Conservation (phyloP, 2,888 invertebrate species). For the Antitype chi region DNA sequence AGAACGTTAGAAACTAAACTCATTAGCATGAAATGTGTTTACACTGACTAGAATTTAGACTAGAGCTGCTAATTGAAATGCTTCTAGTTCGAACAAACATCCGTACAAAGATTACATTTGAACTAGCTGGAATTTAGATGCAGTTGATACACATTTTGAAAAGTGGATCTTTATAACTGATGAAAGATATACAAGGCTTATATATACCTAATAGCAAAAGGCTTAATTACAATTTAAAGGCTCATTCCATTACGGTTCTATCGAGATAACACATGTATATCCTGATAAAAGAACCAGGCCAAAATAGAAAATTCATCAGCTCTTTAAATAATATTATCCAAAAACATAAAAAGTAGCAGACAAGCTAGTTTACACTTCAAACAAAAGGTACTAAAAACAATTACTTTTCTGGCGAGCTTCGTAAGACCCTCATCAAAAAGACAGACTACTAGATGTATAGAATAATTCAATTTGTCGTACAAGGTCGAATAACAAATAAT, state of each 20-base stretch:
- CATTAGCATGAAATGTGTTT: slow-evolving; percentile 49
- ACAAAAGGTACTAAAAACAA: slow-evolving; percentile 25
- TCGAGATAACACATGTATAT: neutral
- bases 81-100: slow-evolving; percentile 4
- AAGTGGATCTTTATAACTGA: neutral
- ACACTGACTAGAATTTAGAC: slow-evolving; percentile 10
- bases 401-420: neutral
- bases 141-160: neutral
- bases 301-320: neutral
- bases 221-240: neutral
- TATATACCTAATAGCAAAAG: neutral
- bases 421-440: slow-evolving; percentile 31
- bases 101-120: neutral
- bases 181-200: neutral
- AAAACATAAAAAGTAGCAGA: slow-evolving; percentile 14
- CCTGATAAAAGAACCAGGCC: neutral
- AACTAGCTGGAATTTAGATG: neutral
- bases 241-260: neutral
- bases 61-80: slow-evolving; percentile 24
- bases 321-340: slow-evolving; percentile 8
- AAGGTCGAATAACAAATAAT: slow-evolving; percentile 24
- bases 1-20: slow-evolving; percentile 25
- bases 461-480: slow-evolving; percentile 36
- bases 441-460: slow-evolving; percentile 1
- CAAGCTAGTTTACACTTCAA: neutral